A percentile compares a stretch with the other conserved stretches of the same genome.
These are phyloP conservation scores for Rhynchomys soricoides DNA, from an alignment of 2,113 vertebrate genomes.

Conservation along the genomic window DNA sequence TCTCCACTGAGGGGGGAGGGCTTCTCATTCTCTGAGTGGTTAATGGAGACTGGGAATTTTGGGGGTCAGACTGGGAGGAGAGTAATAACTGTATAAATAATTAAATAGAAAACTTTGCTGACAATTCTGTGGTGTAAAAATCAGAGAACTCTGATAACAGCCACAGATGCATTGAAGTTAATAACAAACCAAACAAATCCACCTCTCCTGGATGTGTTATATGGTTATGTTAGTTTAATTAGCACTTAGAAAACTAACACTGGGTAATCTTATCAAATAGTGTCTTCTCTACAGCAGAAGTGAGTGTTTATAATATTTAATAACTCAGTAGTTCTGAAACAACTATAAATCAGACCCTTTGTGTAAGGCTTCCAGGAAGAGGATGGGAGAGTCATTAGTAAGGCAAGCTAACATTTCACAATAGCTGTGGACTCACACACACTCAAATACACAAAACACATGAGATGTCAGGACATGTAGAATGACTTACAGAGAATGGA, in stretches of 20 bases:
- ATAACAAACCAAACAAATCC: not conserved
- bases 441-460: not conserved
- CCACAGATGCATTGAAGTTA: not conserved
- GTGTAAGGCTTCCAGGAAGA: not conserved
- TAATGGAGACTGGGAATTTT: too few relatives aligned
- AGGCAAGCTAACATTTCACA: not conserved
- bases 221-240: not conserved
- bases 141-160: not conserved
- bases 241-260: not conserved
- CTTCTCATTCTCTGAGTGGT: too few relatives aligned
- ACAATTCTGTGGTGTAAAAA: not conserved
- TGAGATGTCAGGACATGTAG: not conserved
- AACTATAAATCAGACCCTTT: not conserved
- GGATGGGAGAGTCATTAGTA: not conserved
- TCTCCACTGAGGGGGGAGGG: too few relatives aligned
- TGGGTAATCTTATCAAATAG: not conserved
- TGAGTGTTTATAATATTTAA: not conserved
- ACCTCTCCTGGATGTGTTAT: fast-evolving
- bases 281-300: not conserved
- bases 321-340: not conserved
- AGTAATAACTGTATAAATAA: too few relatives aligned
- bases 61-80: too few relatives aligned
- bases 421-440: not conserved
- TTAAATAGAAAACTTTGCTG: not conserved
- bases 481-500: not conserved